These are phyloP conservation scores for Iselma pallidipennis DNA, from an alignment of 2,888 invertebrate genomes.

Conservation along the genomic window DNA sequence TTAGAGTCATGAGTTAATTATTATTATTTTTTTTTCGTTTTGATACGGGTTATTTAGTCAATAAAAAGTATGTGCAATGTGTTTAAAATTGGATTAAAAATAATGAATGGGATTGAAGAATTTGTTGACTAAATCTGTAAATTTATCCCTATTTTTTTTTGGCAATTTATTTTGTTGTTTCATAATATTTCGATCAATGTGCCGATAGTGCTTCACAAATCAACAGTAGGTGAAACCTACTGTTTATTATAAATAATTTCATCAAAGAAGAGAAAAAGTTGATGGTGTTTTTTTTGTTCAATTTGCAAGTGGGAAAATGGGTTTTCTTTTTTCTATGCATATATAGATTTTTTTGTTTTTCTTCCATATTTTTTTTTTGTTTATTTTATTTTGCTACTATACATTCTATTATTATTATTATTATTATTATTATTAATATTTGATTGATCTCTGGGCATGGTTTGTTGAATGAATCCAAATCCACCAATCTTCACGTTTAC, in stretches of 20 bases:
- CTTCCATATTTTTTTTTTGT: neutral
- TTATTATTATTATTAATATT: neutral
- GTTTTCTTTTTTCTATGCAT: slow-evolving; percentile 9
- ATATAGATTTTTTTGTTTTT: no score
- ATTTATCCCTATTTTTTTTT: no score
- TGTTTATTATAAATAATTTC: neutral
- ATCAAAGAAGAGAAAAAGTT: slow-evolving; percentile 6
- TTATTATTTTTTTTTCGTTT: slow-evolving; percentile 8
- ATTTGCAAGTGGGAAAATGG: slow-evolving; percentile 18
- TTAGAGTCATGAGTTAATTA: neutral
- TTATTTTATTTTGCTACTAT: neutral
- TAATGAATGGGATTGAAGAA: neutral
- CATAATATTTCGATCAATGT: slow-evolving; percentile 3
- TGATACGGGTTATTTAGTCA: slow-evolving; percentile 28
- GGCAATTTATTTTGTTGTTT: neutral
- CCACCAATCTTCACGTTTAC: neutral
- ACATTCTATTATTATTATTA: no score
- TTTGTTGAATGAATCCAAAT: neutral
- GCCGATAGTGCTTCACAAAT: slow-evolving; percentile 20
- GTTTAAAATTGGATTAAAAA: neutral
- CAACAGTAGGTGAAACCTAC: slow-evolving; percentile 3
- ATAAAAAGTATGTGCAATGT: slow-evolving; percentile 25
- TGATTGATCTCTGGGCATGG: neutral
- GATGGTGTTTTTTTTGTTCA: neutral
- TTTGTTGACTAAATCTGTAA: slow-evolving; percentile 24